Evolutionary conservation across 2,888 invertebrate species (phyloP).

Genomic region (Caenorhabditis auriculariae): DNA sequence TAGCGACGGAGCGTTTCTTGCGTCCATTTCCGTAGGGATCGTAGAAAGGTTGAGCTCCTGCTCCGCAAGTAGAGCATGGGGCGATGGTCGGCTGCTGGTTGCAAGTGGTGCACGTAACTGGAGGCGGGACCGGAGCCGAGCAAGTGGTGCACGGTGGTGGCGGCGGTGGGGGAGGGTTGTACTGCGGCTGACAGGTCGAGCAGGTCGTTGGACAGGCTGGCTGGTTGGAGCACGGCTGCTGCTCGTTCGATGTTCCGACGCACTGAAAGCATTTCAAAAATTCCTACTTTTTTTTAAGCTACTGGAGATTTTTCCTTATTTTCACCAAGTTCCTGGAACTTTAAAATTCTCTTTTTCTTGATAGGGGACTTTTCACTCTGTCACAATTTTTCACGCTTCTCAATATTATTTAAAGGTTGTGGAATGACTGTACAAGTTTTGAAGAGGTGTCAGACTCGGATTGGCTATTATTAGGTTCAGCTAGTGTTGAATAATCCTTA

Average conservation of each 20-base stretch:
- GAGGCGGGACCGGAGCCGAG: constrained; percentile 9
- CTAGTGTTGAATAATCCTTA: too few species aligned
- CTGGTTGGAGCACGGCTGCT: constrained; percentile 34
- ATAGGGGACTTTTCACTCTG: background rate
- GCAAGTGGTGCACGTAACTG: constrained; percentile 36
- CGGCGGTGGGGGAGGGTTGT: constrained; percentile 24
- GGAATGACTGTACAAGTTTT: too few species aligned
- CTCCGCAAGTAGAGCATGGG: constrained; percentile 31
- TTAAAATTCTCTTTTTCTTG: too few species aligned
- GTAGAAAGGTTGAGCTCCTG: constrained; percentile 28
- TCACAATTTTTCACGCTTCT: background rate
- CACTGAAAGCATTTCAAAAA: constrained; percentile 23
- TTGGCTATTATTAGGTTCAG: too few species aligned
- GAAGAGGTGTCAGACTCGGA: too few species aligned
- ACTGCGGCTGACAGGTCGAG: constrained; percentile 22
- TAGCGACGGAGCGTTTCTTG: too few species aligned
- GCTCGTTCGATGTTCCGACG: constrained; percentile 31
- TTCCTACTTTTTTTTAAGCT: background rate
- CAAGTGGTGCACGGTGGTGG: constrained; percentile 18
- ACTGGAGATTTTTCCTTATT: background rate
- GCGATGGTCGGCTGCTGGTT: constrained; percentile 13
- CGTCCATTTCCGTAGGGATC: constrained; percentile 39
- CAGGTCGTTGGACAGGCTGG: constrained; percentile 32
- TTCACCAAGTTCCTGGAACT: constrained; percentile 1
- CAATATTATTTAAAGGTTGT: too few species aligned